These are phyloP conservation scores for Echiichthys vipera DNA, from an alignment of 2,797 vertebrate species.

Conservation along the genomic window DNA sequence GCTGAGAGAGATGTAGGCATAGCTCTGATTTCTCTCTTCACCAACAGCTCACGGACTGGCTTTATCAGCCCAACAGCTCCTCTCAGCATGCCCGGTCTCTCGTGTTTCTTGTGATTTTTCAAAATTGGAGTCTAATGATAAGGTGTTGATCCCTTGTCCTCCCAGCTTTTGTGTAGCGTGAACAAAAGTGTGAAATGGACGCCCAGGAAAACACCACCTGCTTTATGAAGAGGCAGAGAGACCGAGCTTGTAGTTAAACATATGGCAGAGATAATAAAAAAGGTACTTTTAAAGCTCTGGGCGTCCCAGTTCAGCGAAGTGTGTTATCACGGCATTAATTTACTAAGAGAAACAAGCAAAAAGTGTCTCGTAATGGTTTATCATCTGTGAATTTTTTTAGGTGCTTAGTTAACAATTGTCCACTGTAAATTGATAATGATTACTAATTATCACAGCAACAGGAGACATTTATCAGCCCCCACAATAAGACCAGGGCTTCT, in stretches of 20 bases:
- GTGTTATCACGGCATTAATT: conserved; percentile 42
- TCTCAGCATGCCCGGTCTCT: conserved; percentile 60
- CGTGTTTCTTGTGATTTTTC: conserved; percentile 54
- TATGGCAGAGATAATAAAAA: conserved; percentile 34
- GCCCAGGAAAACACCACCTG: conserved; percentile 37
- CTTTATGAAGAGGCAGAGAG: conserved; percentile 20
- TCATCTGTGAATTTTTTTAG: conserved; percentile 66
- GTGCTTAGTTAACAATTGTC: conserved; percentile 61
- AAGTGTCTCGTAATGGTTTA: conserved; percentile 37
- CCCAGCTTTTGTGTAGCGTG: conserved; percentile 22
- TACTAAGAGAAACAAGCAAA: conserved; percentile 27
- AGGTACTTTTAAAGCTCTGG: conserved; percentile 23
- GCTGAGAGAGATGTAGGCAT: conserved; percentile 14
- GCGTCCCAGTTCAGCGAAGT: conserved; percentile 12
- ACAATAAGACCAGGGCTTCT: not conserved
- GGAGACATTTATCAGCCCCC: conserved; percentile 63
- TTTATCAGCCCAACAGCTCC: conserved; percentile 27
- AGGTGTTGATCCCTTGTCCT: conserved; percentile 70
- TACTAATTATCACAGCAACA: conserved; percentile 60
- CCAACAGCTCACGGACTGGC: conserved; percentile 23
- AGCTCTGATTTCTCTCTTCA: conserved; percentile 8
- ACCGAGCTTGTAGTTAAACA: conserved; percentile 32
- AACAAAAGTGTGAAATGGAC: conserved; percentile 44
- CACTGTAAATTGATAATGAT: conserved; percentile 75
- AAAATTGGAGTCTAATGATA: conserved; percentile 65